Evolutionary conservation across 92 coral and sea anemone species (phyloP).

Genomic region (Porites cylindrica): DNA sequence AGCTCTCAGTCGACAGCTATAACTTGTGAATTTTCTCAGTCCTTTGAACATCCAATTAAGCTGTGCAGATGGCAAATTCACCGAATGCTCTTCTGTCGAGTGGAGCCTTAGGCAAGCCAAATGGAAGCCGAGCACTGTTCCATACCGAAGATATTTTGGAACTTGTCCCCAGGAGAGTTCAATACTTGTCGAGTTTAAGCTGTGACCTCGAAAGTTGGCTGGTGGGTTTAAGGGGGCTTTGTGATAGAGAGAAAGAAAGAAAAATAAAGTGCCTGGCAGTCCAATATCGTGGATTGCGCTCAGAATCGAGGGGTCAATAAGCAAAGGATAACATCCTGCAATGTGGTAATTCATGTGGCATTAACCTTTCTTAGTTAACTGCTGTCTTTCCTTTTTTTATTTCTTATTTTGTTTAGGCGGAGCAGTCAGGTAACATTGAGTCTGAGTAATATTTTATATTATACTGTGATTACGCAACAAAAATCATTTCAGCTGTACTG

Average conservation of each 20-base stretch:
- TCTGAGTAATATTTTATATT: too few species aligned
- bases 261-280: neutral
- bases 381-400: too few species aligned
- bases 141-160: constrained; percentile 3
- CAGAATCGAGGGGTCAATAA: neutral
- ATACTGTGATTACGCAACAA: too few species aligned
- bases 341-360: too few species aligned
- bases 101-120: neutral
- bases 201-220: constrained; percentile 17
- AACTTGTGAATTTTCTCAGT: constrained; percentile 15
- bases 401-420: too few species aligned
- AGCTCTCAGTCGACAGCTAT: constrained; percentile 31
- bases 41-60: constrained; percentile 11
- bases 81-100: neutral
- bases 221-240: constrained; percentile 22
- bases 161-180: constrained; percentile 23
- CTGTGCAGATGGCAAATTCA: neutral
- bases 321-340: neutral
- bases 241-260: neutral
- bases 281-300: neutral
- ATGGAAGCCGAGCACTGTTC: constrained; percentile 18
- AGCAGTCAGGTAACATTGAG: too few species aligned
- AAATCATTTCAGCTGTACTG: too few species aligned
- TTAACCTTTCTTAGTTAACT: too few species aligned
- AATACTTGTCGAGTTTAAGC: constrained; percentile 31